A percentile compares a stretch with the other conserved stretches of the same genome.
phyloP scores from a whole-genome alignment of 2,888 invertebrate species.

The Diaphora mendica region DNA sequence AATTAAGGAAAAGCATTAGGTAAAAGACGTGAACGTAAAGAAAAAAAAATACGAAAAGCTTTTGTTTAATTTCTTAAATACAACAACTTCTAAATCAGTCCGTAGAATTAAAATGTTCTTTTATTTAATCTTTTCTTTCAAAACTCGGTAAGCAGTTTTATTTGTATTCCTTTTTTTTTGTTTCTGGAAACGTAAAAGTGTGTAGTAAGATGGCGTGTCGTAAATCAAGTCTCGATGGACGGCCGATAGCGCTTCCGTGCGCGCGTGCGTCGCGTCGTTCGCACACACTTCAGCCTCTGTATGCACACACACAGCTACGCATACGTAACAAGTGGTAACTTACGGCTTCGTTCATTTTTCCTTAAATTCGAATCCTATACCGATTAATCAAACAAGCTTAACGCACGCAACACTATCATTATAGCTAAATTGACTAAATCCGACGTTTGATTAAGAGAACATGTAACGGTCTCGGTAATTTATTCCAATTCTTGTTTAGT shows the following conservation, averaged over 20 bases:
- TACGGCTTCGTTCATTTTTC: constrained; percentile 49
- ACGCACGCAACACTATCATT: constrained; percentile 76
- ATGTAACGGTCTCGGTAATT: constrained; percentile 51
- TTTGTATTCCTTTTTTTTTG: constrained; percentile 49
- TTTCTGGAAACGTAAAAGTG: constrained; percentile 61
- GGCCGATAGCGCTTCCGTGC: constrained; percentile 76
- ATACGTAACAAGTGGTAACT: constrained; percentile 9
- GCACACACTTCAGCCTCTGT: constrained; percentile 5
- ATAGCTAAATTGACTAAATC: constrained; percentile 82
- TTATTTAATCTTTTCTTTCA: constrained; percentile 24
- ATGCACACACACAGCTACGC: constrained; percentile 17
- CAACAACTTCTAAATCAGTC: constrained; percentile 2
- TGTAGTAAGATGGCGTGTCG: constrained; percentile 70
- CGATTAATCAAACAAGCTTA: constrained; percentile 80
- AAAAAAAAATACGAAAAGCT: neutral
- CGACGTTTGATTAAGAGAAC: constrained; percentile 83
- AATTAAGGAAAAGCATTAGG: too few relatives aligned
- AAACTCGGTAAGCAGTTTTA: constrained; percentile 35
- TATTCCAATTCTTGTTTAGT: constrained; percentile 38
- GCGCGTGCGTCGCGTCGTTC: constrained; percentile 53
- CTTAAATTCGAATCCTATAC: constrained; percentile 68
- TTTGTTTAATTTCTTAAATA: neutral
- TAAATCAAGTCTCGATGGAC: constrained; percentile 79
- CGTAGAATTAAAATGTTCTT: constrained; percentile 8
- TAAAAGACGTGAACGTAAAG: too few relatives aligned